Evolutionary conservation across 2,888 invertebrate genomes (phyloP).

Genomic region (Eremobia ochroleuca): DNA sequence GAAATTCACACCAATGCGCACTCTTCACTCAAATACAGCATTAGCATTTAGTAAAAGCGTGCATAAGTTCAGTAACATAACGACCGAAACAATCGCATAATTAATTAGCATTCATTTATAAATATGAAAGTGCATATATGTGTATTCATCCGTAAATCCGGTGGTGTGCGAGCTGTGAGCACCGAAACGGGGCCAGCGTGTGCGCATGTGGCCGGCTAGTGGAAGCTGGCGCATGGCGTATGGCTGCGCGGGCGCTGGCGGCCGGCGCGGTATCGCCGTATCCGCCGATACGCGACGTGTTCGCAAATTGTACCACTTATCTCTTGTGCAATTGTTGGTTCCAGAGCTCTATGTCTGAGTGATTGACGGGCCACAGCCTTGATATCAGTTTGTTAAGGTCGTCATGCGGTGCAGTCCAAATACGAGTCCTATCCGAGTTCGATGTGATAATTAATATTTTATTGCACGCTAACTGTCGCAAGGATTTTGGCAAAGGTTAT

Average conservation of each 20-base stretch:
- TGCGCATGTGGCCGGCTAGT: constrained; percentile 46
- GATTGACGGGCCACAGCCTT: constrained; percentile 55
- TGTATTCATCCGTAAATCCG: constrained; percentile 81
- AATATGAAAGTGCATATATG: constrained; percentile 70
- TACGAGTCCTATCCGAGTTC: constrained; percentile 26
- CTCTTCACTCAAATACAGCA: background rate
- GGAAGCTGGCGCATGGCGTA: constrained; percentile 35
- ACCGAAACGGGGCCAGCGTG: constrained; percentile 79
- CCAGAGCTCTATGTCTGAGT: constrained; percentile 44
- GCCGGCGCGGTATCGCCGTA: constrained; percentile 51
- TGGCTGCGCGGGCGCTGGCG: constrained; percentile 13
- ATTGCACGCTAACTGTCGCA: background rate
- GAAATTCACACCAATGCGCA: background rate
- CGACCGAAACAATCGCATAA: constrained; percentile 28
- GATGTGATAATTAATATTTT: constrained; percentile 11
- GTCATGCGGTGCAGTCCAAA: constrained; percentile 18
- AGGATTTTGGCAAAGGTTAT: constrained; percentile 2
- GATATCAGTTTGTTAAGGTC: constrained; percentile 53
- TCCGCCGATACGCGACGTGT: constrained; percentile 69
- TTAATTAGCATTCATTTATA: constrained; percentile 51
- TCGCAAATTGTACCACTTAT: constrained; percentile 64
- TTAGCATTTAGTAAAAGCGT: constrained; percentile 34
- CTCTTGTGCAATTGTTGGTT: constrained; percentile 61
- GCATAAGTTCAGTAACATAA: constrained; percentile 18
- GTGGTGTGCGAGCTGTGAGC: constrained; percentile 66